phyloP scores from a whole-genome alignment of 2,888 invertebrate genomes.

The Meiosimyza decipiens region DNA sequence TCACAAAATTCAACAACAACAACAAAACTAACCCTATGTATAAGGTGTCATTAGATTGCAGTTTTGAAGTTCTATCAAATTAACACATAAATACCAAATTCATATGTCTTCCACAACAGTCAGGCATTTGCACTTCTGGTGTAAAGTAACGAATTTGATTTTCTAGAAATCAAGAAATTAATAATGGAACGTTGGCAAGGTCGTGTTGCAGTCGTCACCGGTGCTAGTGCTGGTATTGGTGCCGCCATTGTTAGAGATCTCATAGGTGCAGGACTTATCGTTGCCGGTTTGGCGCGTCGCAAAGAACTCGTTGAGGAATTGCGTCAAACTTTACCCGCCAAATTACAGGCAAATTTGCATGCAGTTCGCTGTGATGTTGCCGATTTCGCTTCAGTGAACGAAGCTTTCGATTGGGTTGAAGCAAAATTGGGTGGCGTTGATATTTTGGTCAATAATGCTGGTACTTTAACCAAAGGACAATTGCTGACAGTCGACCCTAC shows the following conservation, averaged over 20 bases:
- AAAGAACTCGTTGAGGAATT: conserved; percentile 66
- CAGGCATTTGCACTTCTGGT: too few species aligned
- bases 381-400: conserved; percentile 69
- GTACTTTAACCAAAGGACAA: conserved; percentile 55
- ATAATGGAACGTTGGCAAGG: conserved; percentile 55
- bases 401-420: conserved; percentile 69
- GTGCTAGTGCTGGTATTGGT: conserved; percentile 74
- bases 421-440: conserved; percentile 70
- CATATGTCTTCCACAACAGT: too few species aligned
- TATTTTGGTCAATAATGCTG: conserved; percentile 73
- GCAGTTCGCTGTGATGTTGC: conserved; percentile 68
- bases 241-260: conserved; percentile 67
- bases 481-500: conserved; percentile 49
- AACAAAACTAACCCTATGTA: too few species aligned
- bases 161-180: too few species aligned
- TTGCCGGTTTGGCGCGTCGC: conserved; percentile 70
- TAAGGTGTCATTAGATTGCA: too few species aligned
- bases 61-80: too few species aligned
- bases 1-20: too few species aligned
- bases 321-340: conserved; percentile 46
- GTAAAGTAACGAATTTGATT: too few species aligned
- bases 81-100: too few species aligned
- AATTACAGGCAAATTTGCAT: conserved; percentile 57
- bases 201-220: conserved; percentile 70
- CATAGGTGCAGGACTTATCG: conserved; percentile 68